Percentiles rank a stretch among this genome's conserved stretches.
phyloP scores from a whole-genome alignment of 92 coral and sea anemone genomes.

The Diadumene lineata region DNA sequence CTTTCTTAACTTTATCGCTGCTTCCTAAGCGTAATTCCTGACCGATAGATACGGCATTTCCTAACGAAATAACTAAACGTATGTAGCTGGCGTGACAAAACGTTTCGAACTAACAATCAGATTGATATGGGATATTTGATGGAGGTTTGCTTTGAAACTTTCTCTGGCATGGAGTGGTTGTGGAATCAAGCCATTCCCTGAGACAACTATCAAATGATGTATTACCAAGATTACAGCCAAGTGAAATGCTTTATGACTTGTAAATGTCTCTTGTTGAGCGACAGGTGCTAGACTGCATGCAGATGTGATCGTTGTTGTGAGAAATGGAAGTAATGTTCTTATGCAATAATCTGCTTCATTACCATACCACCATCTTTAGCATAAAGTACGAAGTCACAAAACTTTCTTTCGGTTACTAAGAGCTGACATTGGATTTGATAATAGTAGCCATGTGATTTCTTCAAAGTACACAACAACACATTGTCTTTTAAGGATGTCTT shows the following conservation, averaged over 20 bases:
- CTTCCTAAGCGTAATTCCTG: too few species aligned
- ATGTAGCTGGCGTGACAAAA: too few species aligned
- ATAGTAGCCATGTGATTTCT: conserved; percentile 44
- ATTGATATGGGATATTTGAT: conserved; percentile 6
- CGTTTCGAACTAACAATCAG: too few species aligned
- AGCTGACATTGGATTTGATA: conserved; percentile 51
- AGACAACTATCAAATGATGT: conserved; percentile 1
- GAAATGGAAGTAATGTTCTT: conserved; percentile 7
- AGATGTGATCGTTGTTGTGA: conserved; percentile 13
- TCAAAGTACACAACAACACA: conserved; percentile 39
- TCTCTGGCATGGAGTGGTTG: conserved; percentile 24
- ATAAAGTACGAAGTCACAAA: conserved; percentile 58
- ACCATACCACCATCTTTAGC: conserved; percentile 53
- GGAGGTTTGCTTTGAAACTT: conserved; percentile 36
- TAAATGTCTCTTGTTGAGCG: conserved; percentile 15
- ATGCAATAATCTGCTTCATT: conserved; percentile 49
- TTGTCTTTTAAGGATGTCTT: conserved; percentile 44
- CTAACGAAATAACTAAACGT: too few species aligned
- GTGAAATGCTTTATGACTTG: conserved; percentile 23
- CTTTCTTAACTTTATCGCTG: too few species aligned
- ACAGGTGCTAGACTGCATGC: conserved; percentile 22
- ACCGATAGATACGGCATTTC: too few species aligned
- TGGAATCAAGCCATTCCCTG: conserved; percentile 13
- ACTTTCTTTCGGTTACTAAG: conserved; percentile 50
- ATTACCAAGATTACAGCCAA: not conserved